Conservation (phyloP, 2,113 vertebrate species). For the Sceloporus tristichus region DNA sequence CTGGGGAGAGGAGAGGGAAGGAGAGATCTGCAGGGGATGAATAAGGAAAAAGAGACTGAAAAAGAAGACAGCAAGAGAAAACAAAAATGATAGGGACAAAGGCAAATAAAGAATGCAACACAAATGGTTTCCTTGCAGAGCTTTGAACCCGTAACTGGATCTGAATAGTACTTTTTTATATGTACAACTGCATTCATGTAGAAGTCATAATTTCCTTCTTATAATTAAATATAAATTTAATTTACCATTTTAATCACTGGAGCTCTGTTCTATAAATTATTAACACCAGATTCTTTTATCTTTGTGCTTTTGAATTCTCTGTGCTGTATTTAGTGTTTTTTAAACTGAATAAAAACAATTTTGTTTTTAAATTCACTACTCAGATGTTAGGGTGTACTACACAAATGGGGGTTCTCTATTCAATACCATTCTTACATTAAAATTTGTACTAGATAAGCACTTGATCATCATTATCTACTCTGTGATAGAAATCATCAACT, state of each 20-base stretch:
- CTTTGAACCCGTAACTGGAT: not conserved
- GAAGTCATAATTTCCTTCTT: slow-evolving; percentile 26
- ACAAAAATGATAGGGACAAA: not conserved
- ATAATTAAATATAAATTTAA: slow-evolving; percentile 28
- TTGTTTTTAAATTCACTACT: not conserved
- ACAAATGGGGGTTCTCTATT: not conserved
- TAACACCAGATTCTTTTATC: not conserved
- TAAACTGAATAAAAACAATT: slow-evolving; percentile 3
- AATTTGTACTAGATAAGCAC: too few relatives aligned
- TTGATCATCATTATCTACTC: not conserved
- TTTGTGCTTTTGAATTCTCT: slow-evolving; percentile 15
- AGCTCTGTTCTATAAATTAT: slow-evolving; percentile 12
- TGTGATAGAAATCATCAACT: too few relatives aligned
- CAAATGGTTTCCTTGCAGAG: not conserved
- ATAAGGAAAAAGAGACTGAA: not conserved
- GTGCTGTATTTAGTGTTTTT: slow-evolving; percentile 7
- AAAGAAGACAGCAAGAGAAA: not conserved
- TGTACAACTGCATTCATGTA: slow-evolving; percentile 1
- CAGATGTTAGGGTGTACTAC: not conserved
- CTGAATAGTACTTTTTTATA: not conserved
- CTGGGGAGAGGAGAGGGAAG: not conserved
- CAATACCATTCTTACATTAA: not conserved
- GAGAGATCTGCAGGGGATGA: not conserved
- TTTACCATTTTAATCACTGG: slow-evolving; percentile 14
- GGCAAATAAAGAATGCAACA: not conserved